Evolutionary conservation across 2,888 invertebrate genomes (phyloP).

Genomic region (Panopea generosa): DNA sequence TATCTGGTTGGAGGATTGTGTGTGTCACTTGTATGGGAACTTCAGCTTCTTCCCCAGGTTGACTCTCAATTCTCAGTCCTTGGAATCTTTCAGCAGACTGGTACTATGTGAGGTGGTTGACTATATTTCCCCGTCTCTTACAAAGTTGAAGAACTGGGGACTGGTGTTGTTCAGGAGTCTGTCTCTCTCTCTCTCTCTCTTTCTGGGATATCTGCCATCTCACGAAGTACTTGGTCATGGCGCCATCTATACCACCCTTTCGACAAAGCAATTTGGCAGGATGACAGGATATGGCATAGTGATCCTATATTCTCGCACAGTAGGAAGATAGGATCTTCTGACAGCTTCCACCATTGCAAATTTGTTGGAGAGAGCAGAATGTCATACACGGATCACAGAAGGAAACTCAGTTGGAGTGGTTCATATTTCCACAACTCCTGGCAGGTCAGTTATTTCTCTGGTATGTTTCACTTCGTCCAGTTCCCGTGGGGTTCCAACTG

Average conservation of each 20-base stretch:
- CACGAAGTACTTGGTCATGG: not conserved
- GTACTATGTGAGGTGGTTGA: not conserved
- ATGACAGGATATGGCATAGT: not conserved
- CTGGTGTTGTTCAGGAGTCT: not conserved
- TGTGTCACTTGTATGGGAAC: not conserved
- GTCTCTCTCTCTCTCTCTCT: not conserved
- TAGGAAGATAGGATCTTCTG: not conserved
- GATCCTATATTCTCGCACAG: not conserved
- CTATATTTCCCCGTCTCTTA: not conserved
- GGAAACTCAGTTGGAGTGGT: conserved; percentile 22
- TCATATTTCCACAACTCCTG: conserved; percentile 30
- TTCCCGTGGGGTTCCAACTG: conserved; percentile 14
- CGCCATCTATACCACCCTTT: not conserved
- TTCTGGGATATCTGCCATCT: not conserved
- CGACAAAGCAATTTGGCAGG: not conserved
- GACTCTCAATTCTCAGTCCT: not conserved
- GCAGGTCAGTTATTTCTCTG: conserved; percentile 20
- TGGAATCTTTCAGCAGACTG: not conserved
- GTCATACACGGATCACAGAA: conserved; percentile 24
- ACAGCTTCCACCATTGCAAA: not conserved
- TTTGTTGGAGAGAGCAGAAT: not conserved
- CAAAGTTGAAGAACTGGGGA: conserved; percentile 1
- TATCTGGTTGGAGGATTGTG: conserved; percentile 6
- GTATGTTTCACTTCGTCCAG: conserved; percentile 28
- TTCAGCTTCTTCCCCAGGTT: not conserved